Base-by-base conservation (phyloP, 2,113 vertebrate species). In the Pyrgilauda ruficollis region DNA sequence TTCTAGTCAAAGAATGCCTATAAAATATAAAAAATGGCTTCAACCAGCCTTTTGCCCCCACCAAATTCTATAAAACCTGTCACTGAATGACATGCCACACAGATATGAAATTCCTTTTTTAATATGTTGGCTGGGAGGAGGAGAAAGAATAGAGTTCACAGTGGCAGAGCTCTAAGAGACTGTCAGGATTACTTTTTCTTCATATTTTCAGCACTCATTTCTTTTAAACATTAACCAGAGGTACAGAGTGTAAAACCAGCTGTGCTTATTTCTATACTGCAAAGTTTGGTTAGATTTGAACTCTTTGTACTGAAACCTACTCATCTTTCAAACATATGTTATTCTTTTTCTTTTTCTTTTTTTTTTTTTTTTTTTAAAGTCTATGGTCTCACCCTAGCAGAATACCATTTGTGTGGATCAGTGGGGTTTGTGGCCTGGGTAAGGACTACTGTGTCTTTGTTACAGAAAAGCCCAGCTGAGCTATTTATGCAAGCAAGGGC, bases 301-400 rank as follows among this genome's bases (percentile, higher is more conserved):
- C 70, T 83, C 87, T 85, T 94, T 90, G 55, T 73, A 46, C 72
- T 47, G 84, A 83, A 91, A 85, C 31, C 61, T 83, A 70, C 72
- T 93, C 95, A 96, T 90, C 78, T 96, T 97, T 95, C 82, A 88
- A 74, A 41, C 49, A 83, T 49, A 82, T 58, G 84, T 62, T 61
- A 5, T 24, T 50, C 11, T 41, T 41, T 41, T 41, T 41, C 9
- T 37, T 10, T 37, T 22, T 50, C 11, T 39, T 41, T 41, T 41
- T 41, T 13, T 41, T 13, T 41, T 41, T 58, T 55, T 50, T 79
- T 64, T 24, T 33, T 0, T 15, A 3, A 67, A 76, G 23, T 59
- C 35, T 31, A 0, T 62, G 37, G 77, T 75, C 62, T 91, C 78
- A 66, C 35, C 27, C 46, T 58, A 63, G 47, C 21, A 69, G 84